Evolutionary conservation across 2,797 vertebrate genomes (phyloP), one percentile per base, ranked within the genome.

Genomic region (Sebastes alutus): DNA sequence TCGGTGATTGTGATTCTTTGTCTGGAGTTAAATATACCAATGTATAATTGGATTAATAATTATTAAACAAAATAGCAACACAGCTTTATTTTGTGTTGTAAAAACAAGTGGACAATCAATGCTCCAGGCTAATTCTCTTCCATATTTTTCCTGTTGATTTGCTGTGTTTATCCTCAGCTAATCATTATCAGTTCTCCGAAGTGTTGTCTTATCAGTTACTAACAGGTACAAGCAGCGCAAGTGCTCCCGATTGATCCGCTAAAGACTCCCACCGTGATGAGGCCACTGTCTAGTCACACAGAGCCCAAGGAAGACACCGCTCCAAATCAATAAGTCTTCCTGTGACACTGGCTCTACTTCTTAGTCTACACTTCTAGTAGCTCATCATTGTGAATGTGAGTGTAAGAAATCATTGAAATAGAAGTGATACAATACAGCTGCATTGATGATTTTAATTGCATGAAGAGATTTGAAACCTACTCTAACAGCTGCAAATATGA

Each of bases 151-250:
- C 14, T 67, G 80, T 79, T 88, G 66, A 90, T 84, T 90, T 67
- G 32, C 61, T 52, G 54, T 93, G 90, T 94, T 93, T 93, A 85
- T 90, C 67, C 82, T 78, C 32, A 35, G 80, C 76, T 91, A 94
- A 95, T 95, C 90, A 94, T 84, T 90, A 93, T 67, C 91, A 91
- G 88, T 92, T 93, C 73, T 93, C 87, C 88, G 67, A 90, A 90
- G 91, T 91, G 91, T 89, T 82, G 83, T 93, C 89, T 92, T 95
- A 95, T 95, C 93, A 91, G 86, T 95, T 94, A 94, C 93, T 93
- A 93, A 94, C 94, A 94, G 92, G 93, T 94, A 94, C 92, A 95
- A 93, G 91, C 56, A 69, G 85, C 49, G 80, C 87, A 92, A 93
- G 92, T 93, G 91, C 79, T 91, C 84, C 73, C 90, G 74, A 95